Conservation (phyloP, 2,113 vertebrate species). For the Girardinichthys multiradiatus region DNA sequence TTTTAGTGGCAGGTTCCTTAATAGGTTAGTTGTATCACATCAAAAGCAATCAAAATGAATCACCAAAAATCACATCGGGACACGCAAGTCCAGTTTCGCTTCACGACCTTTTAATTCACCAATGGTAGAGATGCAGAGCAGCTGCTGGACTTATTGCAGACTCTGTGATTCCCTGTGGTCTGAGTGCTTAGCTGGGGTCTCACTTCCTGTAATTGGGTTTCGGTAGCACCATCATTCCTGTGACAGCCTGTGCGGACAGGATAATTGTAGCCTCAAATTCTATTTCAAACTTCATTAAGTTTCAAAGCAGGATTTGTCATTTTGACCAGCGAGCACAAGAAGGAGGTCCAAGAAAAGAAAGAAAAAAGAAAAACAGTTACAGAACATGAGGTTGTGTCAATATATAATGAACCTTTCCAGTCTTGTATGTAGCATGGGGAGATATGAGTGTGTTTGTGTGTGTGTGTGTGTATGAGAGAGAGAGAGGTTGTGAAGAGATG, state of each 20-base stretch:
- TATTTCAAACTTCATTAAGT: conserved; percentile 83
- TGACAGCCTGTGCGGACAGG: conserved; percentile 67
- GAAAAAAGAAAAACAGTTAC: conserved; percentile 53
- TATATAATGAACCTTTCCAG: conserved; percentile 63
- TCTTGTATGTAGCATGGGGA: background rate
- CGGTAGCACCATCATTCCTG: conserved; percentile 67
- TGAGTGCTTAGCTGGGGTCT: conserved; percentile 54
- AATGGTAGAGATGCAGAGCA: background rate
- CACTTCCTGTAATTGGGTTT: conserved; percentile 65
- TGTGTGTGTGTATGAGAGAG: background rate
- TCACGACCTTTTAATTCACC: conserved; percentile 3
- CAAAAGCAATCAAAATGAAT: conserved; percentile 6
- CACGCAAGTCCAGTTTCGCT: background rate
- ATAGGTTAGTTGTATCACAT: conserved; percentile 22
- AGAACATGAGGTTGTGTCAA: conserved; percentile 43
- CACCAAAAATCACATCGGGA: background rate
- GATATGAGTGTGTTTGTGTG: background rate
- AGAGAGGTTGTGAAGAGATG: background rate
- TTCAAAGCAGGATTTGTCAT: conserved; percentile 76
- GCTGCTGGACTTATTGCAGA: background rate
- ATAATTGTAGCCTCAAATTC: conserved; percentile 75
- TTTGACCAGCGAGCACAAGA: conserved; percentile 54
- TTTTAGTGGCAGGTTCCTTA: conserved; percentile 5
- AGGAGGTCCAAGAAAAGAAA: conserved; percentile 23
- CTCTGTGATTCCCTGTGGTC: conserved; percentile 10